These are phyloP conservation scores for Phylloscopus whistleri DNA, from an alignment of 2,113 vertebrate genomes.

Conservation along the genomic window DNA sequence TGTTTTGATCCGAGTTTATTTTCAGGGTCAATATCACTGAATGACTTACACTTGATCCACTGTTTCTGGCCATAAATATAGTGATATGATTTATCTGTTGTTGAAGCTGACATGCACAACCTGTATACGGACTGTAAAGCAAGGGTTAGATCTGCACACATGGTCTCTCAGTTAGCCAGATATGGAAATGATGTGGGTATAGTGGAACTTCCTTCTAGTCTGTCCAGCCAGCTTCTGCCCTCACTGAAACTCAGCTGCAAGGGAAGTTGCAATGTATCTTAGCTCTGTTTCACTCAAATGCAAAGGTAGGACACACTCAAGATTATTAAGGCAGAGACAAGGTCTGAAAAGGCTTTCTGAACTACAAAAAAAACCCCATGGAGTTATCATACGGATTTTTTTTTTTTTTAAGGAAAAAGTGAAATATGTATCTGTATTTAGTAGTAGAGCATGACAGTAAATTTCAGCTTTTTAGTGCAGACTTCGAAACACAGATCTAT, in stretches of 20 bases:
- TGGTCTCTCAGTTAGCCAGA: not conserved
- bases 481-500: not conserved
- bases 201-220: not conserved
- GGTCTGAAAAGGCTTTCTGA: not conserved
- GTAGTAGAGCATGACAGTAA: not conserved
- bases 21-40: not conserved
- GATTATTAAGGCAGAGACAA: not conserved
- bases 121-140: not conserved
- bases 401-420: not conserved
- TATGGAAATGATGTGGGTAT: not conserved
- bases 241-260: not conserved
- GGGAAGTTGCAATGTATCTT: not conserved
- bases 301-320: not conserved
- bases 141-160: not conserved
- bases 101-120: not conserved
- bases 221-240: not conserved
- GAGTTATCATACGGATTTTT: not conserved
- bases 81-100: not conserved
- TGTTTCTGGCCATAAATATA: not conserved
- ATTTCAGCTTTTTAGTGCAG: not conserved
- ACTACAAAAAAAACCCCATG: fast-evolving
- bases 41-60: not conserved
- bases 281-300: not conserved
- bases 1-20: not conserved
- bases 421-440: not conserved